These are phyloP conservation scores for Potorous gilbertii DNA, from an alignment of 2,797 vertebrate species.

Conservation along the genomic window DNA sequence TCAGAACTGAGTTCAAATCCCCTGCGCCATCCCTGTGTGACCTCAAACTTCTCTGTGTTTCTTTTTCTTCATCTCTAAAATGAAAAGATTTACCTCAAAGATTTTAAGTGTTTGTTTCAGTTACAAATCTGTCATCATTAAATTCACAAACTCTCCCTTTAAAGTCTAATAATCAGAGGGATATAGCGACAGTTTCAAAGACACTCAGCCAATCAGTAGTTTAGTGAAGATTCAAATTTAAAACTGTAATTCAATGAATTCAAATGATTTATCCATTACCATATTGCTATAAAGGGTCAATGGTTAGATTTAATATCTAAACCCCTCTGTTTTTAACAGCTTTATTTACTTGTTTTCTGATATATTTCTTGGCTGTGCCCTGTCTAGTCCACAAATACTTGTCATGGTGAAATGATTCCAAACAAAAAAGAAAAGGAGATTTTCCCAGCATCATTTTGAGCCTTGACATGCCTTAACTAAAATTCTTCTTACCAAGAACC, in stretches of 20 bases:
- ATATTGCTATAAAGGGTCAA: background rate
- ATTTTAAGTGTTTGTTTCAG: background rate
- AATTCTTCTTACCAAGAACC: background rate
- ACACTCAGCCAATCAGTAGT: background rate
- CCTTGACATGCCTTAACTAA: background rate
- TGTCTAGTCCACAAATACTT: background rate
- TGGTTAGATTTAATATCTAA: background rate
- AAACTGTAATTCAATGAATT: background rate
- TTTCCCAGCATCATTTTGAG: background rate
- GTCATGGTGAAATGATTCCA: background rate
- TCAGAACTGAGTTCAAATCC: too few species aligned
- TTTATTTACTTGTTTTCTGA: background rate
- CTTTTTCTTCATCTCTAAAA: background rate
- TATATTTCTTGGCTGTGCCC: background rate
- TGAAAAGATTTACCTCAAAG: background rate
- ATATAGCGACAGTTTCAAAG: background rate
- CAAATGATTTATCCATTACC: background rate
- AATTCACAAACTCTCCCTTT: background rate
- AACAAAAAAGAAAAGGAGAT: too few species aligned
- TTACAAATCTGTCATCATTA: too few species aligned
- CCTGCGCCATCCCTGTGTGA: too few species aligned
- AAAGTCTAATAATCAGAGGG: background rate
- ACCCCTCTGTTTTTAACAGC: background rate
- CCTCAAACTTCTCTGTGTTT: too few species aligned
- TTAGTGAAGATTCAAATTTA: background rate